phyloP scores from a whole-genome alignment of 2,113 vertebrate species.

The Boulengeromyrus knoepffleri region DNA sequence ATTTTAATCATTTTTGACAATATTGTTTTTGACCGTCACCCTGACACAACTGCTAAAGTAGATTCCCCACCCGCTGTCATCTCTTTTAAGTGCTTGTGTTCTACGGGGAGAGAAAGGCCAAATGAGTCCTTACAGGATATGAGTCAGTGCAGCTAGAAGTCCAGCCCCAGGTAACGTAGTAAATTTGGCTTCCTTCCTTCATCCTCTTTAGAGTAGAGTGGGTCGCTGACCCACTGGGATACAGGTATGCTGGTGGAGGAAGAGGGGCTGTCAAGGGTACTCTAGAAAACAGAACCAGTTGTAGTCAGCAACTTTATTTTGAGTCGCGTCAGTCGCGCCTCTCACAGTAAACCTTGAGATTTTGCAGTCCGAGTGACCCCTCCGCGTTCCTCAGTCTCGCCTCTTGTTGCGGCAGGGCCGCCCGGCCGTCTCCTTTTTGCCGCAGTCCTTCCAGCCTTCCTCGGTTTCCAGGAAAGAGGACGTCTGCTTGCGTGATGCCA shows the following conservation, averaged over 20 bases:
- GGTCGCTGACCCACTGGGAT: neutral
- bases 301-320: neutral
- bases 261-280: neutral
- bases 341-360: neutral
- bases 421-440: slow-evolving; percentile 42
- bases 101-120: slow-evolving; percentile 16
- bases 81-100: slow-evolving; percentile 25
- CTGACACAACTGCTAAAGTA: slow-evolving; percentile 25
- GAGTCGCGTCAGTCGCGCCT: neutral
- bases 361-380: neutral
- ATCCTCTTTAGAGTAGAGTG: neutral
- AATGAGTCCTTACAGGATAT: slow-evolving; percentile 2
- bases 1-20: neutral
- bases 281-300: slow-evolving; percentile 2
- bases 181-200: neutral
- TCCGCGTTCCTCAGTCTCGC: slow-evolving; percentile 37
- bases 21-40: neutral
- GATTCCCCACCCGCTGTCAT: slow-evolving; percentile 26
- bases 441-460: slow-evolving; percentile 44
- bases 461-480: slow-evolving; percentile 22
- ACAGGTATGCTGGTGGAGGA: neutral
- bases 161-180: neutral
- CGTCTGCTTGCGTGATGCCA: slow-evolving; percentile 10
- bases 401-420: slow-evolving; percentile 47
- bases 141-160: slow-evolving; percentile 16